A percentile compares a stretch with the other conserved stretches of the same genome.
Evolutionary conservation across 2,113 vertebrate genomes (phyloP).

Genomic region (Ellobius talpinus): DNA sequence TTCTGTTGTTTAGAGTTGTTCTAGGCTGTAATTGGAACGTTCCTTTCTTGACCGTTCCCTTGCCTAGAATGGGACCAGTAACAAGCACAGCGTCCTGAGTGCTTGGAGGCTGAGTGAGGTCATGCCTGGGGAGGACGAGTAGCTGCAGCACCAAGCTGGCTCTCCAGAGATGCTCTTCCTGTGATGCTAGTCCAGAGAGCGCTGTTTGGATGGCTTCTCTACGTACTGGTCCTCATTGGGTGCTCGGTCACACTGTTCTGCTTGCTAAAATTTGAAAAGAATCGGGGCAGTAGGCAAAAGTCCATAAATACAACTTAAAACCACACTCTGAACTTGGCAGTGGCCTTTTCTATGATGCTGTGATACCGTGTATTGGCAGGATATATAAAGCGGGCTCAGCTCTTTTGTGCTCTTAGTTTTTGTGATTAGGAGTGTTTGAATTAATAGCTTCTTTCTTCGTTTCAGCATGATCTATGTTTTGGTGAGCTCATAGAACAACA

Average conservation of each 20-base stretch:
- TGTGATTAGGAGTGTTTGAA: neutral
- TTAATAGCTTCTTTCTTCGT: conserved; percentile 74
- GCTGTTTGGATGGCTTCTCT: neutral
- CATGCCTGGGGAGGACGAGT: neutral
- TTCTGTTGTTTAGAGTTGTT: neutral
- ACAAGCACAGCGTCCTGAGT: neutral
- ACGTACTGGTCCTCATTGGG: conserved; percentile 9
- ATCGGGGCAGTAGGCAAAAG: neutral
- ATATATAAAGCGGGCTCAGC: neutral
- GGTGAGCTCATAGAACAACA: conserved; percentile 96
- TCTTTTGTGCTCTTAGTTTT: neutral
- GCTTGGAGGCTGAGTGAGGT: neutral
- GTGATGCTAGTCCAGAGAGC: neutral
- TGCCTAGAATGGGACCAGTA: conserved; percentile 28
- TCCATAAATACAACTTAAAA: conserved; percentile 26
- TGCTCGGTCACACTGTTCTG: conserved; percentile 50
- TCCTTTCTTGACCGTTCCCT: neutral
- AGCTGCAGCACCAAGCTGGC: neutral
- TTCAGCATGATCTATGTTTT: conserved; percentile 99
- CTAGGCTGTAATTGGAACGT: neutral
- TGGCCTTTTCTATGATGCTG: neutral
- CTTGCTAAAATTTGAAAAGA: conserved; percentile 67
- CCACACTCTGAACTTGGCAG: neutral
- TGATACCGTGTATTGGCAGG: neutral
- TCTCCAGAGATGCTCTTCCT: neutral